Evolutionary conservation across 2,113 vertebrate species (phyloP).

Genomic region (Muscicapa adusta): DNA sequence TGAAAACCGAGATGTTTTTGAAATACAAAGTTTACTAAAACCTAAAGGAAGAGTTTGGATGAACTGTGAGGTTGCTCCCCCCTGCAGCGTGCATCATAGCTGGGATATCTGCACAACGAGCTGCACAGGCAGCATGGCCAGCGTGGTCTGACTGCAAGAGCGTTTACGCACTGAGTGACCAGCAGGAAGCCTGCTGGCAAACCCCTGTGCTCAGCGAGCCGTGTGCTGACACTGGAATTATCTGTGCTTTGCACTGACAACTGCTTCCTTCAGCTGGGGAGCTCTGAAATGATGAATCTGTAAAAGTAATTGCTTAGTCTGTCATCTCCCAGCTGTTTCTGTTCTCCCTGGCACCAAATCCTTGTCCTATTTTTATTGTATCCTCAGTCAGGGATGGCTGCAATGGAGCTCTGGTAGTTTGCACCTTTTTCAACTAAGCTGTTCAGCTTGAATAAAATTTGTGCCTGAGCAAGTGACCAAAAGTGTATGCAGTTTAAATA

Average conservation of each 20-base stretch:
- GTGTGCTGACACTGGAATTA: accelerated
- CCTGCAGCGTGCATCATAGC: neutral
- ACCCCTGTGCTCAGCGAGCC: neutral
- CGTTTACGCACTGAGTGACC: accelerated
- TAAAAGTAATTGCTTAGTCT: neutral
- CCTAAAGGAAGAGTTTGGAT: neutral
- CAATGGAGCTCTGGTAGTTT: neutral
- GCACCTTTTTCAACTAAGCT: neutral
- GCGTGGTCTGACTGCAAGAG: neutral
- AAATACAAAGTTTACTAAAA: neutral
- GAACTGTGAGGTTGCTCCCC: neutral
- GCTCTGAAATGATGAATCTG: neutral
- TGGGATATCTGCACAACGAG: accelerated
- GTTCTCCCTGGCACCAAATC: neutral
- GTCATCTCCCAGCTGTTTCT: neutral
- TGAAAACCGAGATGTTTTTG: neutral
- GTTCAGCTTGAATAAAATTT: neutral
- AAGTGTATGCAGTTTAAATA: neutral
- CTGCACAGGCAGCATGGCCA: neutral
- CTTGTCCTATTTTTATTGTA: neutral
- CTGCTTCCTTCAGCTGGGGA: neutral
- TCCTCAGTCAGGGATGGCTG: neutral
- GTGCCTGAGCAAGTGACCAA: neutral
- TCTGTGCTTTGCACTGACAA: neutral
- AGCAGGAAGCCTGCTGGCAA: neutral